phyloP scores from a whole-genome alignment of 2,888 invertebrate species.

The Amphimallon solstitiale region DNA sequence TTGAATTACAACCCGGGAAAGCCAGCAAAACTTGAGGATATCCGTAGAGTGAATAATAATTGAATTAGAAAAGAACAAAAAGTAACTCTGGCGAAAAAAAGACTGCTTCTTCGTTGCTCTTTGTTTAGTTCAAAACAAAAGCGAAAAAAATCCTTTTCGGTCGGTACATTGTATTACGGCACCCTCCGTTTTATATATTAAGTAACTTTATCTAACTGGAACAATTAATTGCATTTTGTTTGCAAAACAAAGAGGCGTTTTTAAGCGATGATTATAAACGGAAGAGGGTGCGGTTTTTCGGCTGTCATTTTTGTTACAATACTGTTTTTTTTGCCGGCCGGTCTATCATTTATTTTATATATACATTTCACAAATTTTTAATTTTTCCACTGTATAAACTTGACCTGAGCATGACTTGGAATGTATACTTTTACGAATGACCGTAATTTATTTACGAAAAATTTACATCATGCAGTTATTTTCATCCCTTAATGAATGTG shows the following conservation, averaged over 20 bases:
- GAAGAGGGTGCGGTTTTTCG: constrained; percentile 14
- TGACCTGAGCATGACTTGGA: no score
- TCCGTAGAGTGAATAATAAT: constrained; percentile 22
- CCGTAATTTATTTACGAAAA: no score
- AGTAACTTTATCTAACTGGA: constrained; percentile 19
- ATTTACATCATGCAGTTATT: no score
- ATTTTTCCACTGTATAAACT: background rate
- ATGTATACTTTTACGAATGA: no score
- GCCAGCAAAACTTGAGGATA: constrained; percentile 2
- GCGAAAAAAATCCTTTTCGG: constrained; percentile 11
- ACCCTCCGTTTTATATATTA: constrained; percentile 10
- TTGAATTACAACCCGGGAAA: constrained; percentile 12
- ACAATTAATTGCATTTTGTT: constrained; percentile 29
- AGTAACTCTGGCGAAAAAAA: background rate
- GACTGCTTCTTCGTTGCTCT: background rate
- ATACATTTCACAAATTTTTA: background rate
- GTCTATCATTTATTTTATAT: constrained; percentile 1
- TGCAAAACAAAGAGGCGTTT: constrained; percentile 10
- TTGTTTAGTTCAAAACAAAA: background rate
- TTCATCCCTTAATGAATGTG: no score
- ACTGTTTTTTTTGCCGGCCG: background rate
- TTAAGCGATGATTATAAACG: background rate
- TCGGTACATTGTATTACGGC: constrained; percentile 16
- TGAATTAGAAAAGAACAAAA: constrained; percentile 8
- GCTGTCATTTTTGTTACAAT: background rate